Base-by-base conservation (phyloP, 2,113 vertebrate species). In the Rhinolophus ferrumequinum region DNA sequence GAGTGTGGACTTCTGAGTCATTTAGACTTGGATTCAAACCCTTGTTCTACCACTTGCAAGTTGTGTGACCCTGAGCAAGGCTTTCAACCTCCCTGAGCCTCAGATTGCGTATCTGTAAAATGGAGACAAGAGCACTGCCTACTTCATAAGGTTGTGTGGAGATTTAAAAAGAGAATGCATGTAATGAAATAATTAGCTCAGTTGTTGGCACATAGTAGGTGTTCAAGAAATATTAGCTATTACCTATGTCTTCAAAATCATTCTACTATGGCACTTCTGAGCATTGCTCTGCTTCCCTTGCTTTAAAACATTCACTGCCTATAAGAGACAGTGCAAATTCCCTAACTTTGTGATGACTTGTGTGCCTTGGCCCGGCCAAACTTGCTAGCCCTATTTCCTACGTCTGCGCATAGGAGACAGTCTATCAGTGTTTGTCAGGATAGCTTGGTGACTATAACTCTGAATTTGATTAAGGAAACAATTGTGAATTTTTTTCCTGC, bases 401-500 rank as follows among this genome's bases (percentile, higher is more conserved):
- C 44, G 26, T 38, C 21, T n/a, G 22, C 33, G 44, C 3, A 0
- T 18, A 83, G 33, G 28, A 83, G 50, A 33, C 41, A 24, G 89
- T 84, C 76, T 16, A 6, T 62, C 50, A 52, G 28, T 28, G 26
- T 88, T 67, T 82, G 30, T 95, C 50, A 66, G 35, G 67, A 56
- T 89, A 8, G 60, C 81, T 76, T 80, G 41, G 72, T 24, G 56
- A 90, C 18, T 66, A 5, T 60, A 44, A 21, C 75, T 88, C 56
- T 81, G 75, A 75, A 58, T 84, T 54, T 90, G 44, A 76, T 79
- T 83, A 62, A 60, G 52, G 58, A 83, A 90, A n/a, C 12, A 87
- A 33, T 58, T 77, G 47, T 73, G 50, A 85, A 41, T 79, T 60
- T 28, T 90, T 84, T 94, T 88, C 88, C 76, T 94, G 54, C 80